Base-by-base conservation (phyloP, 2,888 invertebrate species). In the Drosophila pseudotakahashii region DNA sequence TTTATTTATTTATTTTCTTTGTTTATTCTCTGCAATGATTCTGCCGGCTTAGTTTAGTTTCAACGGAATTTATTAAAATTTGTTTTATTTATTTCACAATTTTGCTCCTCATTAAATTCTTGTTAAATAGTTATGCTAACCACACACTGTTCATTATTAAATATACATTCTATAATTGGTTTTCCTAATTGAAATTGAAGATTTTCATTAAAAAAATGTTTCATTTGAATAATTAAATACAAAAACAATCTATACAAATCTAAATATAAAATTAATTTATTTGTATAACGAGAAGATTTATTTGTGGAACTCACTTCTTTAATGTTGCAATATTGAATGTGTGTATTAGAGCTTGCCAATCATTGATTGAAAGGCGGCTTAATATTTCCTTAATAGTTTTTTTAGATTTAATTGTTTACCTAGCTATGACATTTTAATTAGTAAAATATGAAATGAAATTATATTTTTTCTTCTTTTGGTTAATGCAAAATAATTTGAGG, bases 1-100 rank as follows among this genome's bases (percentile, higher is more conserved):
- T 52, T 37, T 47, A 34, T 51, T 52, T 45, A 52, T 73, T 45
- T 9, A 9, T n/a, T 19, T 42, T 37, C 13, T 10, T 44, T 59
- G 36, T 34, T 34, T 54, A 41, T 41, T 47, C 30, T 45, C 23
- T 50, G 16, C 23, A 16, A 11, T 37, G 26, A 44, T 55, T 7
- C 10, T 14, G 11, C 11, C 13, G 16, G 13, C 16, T 63, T 36
- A 4, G 52, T 54, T 1, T 9, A 48, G 23, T 50, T 50, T 41
- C 44, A 34, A 48, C 51, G 37, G 14, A 48, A 45, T 60, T 44
- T 7, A 11, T 45, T 68, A 26, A 3, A 34, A 10, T 26, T 36
- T 7, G 37, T 16, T 14, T 13, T 41, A 19, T 55, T 23, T 30
- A 16, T 39, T 47, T 16, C 10, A 19, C 14, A 0, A 51, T 10